Evolutionary conservation across 2,888 invertebrate genomes (phyloP).

Genomic region (Caenorhabditis virilis): DNA sequence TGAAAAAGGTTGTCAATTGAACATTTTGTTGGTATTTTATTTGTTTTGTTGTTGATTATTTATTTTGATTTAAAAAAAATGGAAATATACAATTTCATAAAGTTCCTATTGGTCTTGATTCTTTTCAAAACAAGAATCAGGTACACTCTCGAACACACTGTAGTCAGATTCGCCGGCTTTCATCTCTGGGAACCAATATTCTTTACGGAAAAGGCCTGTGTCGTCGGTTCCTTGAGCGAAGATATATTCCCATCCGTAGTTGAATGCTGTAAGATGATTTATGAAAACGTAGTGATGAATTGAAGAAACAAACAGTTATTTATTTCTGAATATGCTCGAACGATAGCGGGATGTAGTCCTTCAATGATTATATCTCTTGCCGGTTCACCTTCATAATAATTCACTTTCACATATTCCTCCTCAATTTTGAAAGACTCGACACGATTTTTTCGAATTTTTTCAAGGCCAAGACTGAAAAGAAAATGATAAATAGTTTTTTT

Average conservation of each 20-base stretch:
- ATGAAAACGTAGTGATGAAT: neutral
- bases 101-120: too few species aligned
- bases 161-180: constrained; percentile 22
- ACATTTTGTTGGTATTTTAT: neutral
- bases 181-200: constrained; percentile 38
- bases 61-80: too few species aligned
- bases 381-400: constrained; percentile 36
- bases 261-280: constrained; percentile 13
- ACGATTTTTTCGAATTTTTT: constrained; percentile 17
- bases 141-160: constrained; percentile 25
- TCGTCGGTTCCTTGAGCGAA: constrained; percentile 15
- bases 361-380: constrained; percentile 21
- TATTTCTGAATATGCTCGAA: constrained; percentile 22
- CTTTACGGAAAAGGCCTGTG: constrained; percentile 31
- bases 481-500: too few species aligned
- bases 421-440: constrained; percentile 21
- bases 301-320: constrained; percentile 9
- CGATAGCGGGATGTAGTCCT: constrained; percentile 22
- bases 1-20: neutral
- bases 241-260: constrained; percentile 37
- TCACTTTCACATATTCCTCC: constrained; percentile 23
- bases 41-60: too few species aligned
- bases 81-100: too few species aligned
- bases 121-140: constrained; percentile 19
- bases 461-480: constrained; percentile 25